Evolutionary conservation across 2,888 invertebrate genomes (phyloP), one percentile per base, ranked within the genome.

Genomic region (Microctonus brassicae): DNA sequence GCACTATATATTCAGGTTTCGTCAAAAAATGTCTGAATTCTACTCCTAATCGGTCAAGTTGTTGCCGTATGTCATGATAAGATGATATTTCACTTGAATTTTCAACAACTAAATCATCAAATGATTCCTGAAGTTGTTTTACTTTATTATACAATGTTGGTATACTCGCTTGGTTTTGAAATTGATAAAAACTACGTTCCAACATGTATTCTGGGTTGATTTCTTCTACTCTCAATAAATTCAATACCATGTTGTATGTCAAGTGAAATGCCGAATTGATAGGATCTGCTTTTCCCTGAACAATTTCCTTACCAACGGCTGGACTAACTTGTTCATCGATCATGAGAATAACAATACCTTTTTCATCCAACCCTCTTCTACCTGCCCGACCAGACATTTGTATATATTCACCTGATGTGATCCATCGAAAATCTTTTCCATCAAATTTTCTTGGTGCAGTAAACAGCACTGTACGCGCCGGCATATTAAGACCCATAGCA

Each of bases 401-500:
- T 78, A 99, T 99, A 85, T 99, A 99, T 88, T 99, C 99, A 7
- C 99, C 99, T 0, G 98, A 98, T 0, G 97, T 94, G 71, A 97
- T 90, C 93, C 95, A 98, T 88, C 99, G 90, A 82, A 96, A 95
- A 83, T 96, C 95, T 86, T 94, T 96, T 20, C 99, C 99, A 87
- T 99, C 99, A 88, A 96, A 99, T 88, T 99, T 99, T 71, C 97
- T 92, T 47, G 96, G 94, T 57, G 93, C 94, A 0, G 99, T 98
- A 83, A 99, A 99, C 0, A 99, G 90, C 0, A 99, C 99, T 0
- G 99, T 99, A 82, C 99, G 93, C 0, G 99, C 99, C 4, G 99
- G 99, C 99, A 99, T 99, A 89, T 99, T 99, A 9, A 99, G 89
- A 0, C 99, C 99, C 99, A 99, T 99, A 20, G 99, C 97, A 89